These are phyloP conservation scores for Empis stercorea DNA, from an alignment of 2,888 invertebrate genomes.

Conservation along the genomic window DNA sequence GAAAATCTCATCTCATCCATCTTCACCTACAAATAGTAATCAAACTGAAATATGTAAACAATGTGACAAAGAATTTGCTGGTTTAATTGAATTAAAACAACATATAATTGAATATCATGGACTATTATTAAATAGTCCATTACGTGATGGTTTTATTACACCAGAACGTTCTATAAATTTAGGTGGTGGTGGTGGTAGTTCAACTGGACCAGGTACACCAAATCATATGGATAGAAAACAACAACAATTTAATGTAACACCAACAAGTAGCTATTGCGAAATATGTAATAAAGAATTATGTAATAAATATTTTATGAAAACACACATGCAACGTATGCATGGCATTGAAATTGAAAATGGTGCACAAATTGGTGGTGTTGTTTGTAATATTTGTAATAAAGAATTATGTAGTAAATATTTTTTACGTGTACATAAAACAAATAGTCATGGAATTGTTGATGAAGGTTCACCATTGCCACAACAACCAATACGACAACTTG, in stretches of 20 bases:
- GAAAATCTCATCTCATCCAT: conserved; percentile 11
- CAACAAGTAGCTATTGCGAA: conserved; percentile 84
- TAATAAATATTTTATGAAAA: conserved; percentile 99
- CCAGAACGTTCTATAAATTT: conserved; percentile 36
- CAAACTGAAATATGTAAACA: conserved; percentile 27
- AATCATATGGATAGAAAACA: conserved; percentile 33
- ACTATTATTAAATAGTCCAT: conserved; percentile 31
- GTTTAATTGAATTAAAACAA: conserved; percentile 53
- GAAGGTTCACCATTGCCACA: conserved; percentile 50
- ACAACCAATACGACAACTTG: conserved; percentile 14
- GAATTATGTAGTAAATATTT: conserved; percentile 98
- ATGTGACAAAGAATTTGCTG: conserved; percentile 43
- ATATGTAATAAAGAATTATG: conserved; percentile 98
- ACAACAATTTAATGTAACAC: conserved; percentile 46
- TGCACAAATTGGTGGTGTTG: conserved; percentile 82
- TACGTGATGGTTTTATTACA: conserved; percentile 36
- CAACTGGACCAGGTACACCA: conserved; percentile 14
- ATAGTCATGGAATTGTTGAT: conserved; percentile 91
- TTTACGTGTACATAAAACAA: conserved; percentile 92
- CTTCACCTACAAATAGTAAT: conserved; percentile 14
- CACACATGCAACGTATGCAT: conserved; percentile 98
- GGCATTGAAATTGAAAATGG: conserved; percentile 89
- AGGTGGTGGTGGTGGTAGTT: conserved; percentile 12
- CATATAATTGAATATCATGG: conserved; percentile 57
- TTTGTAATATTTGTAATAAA: conserved; percentile 96